Base-by-base conservation (phyloP, 2,113 vertebrate species). In the Apaloderma vittatum region DNA sequence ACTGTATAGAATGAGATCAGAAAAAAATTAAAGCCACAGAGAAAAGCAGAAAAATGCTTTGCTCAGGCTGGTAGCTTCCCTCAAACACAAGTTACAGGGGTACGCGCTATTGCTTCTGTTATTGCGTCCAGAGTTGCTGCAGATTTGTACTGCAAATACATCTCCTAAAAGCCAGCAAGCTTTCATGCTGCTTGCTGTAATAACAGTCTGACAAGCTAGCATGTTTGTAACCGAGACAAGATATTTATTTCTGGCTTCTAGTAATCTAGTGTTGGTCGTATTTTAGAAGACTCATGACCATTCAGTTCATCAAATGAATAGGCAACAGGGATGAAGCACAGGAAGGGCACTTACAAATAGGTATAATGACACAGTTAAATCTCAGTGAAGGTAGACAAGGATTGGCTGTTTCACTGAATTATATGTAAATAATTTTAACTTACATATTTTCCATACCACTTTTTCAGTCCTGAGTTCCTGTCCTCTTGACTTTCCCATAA, bases 161-260 rank as follows among this genome's bases (percentile, higher is more conserved):
- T 12, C 59, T 74, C 67, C 54, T 84, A 27, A 88, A 86, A 92
- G 61, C 24, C 90, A 91, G 49, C 61, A 88, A 20, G 36, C 20
- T 36, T 94, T 90, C 17, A 10, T 84, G 63, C 59, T 83, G 79
- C 43, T 77, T 93, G 75, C 59, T 88, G 67, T 46, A 84, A 80
- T 59, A 88, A 76, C 62, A 73, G 43, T 84, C 82, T 86, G 67
- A 88, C 74, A 86, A 88, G 82, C 26, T 73, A 68, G 23, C 30
- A 20, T 36, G 52, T 71, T 90, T 83, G 55, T 68, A 57, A 93
- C 65, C 21, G 19, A 93, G 82, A 90, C 79, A 84, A 40, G 59
- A n/a, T 84, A 75, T 57, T 92, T 93, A 58, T 86, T 45, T 84
- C 71, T 72, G 87, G 72, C 48, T 34, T 90, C 91, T 61, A 34